Conservation (phyloP, 2,797 vertebrate genomes). For the Neoniphon sammara region DNA sequence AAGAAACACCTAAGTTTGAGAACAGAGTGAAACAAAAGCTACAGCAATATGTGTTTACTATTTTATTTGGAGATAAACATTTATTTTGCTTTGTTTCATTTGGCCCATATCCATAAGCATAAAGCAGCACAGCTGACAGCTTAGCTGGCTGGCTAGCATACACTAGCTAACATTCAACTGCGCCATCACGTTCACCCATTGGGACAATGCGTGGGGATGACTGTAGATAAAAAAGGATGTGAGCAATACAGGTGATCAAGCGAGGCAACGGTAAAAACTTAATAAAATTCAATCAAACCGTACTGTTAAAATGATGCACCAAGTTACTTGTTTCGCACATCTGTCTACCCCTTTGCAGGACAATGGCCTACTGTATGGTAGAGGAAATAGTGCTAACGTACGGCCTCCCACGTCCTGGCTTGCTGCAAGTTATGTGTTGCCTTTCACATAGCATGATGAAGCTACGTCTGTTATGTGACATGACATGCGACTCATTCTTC, state of each 20-base stretch:
- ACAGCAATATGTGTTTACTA: neutral
- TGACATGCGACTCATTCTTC: neutral
- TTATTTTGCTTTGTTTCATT: constrained; percentile 36
- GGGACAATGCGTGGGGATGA: constrained; percentile 71
- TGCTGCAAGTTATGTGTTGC: constrained; percentile 54
- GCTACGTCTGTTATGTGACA: constrained; percentile 26
- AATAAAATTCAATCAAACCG: neutral
- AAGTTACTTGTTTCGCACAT: neutral
- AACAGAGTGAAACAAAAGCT: neutral
- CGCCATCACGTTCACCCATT: constrained; percentile 74
- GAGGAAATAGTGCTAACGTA: neutral
- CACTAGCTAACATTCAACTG: constrained; percentile 72
- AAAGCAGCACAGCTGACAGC: constrained; percentile 39
- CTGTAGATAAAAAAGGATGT: constrained; percentile 33
- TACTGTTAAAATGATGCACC: neutral
- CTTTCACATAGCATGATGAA: constrained; percentile 31
- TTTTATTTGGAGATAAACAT: neutral
- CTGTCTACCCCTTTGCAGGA: constrained; percentile 3
- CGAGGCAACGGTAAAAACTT: neutral
- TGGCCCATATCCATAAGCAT: constrained; percentile 33
- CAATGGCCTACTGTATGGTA: constrained; percentile 35
- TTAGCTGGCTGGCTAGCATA: constrained; percentile 58
- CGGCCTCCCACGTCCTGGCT: constrained; percentile 57
- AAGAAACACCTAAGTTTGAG: neutral
- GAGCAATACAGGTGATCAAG: neutral